phyloP scores from a whole-genome alignment of 2,113 vertebrate species.

The Thalassarche chlororhynchos region DNA sequence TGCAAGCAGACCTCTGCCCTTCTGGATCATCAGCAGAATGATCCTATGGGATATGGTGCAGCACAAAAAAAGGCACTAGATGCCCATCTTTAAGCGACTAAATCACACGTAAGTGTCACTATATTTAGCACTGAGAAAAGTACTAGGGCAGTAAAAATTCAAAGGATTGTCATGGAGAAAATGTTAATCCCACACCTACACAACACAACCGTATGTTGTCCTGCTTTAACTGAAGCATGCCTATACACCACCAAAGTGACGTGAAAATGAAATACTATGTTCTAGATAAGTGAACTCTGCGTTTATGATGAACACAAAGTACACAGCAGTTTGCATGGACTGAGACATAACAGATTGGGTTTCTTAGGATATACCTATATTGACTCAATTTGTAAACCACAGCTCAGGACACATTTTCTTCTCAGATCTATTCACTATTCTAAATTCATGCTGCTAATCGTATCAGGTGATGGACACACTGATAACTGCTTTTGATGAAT shows the following conservation, averaged over 20 bases:
- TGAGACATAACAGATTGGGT: not conserved
- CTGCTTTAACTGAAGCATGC: not conserved
- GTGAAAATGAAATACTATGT: not conserved
- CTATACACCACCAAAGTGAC: not conserved
- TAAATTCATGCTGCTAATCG: not conserved
- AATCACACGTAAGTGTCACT: not conserved
- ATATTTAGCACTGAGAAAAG: not conserved
- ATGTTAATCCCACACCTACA: not conserved
- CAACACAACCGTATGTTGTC: not conserved
- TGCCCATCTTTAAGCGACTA: not conserved
- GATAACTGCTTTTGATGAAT: not conserved
- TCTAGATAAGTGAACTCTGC: not conserved
- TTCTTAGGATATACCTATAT: not conserved
- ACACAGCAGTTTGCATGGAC: not conserved
- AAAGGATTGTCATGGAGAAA: not conserved
- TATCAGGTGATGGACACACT: not conserved
- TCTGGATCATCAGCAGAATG: not conserved
- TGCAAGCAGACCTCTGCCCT: not conserved
- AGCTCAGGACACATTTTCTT: not conserved
- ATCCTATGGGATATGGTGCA: not conserved
- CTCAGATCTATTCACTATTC: not conserved
- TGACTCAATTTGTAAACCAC: not conserved
- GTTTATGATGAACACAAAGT: not conserved
- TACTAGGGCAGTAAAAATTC: not conserved
- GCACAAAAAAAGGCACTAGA: not conserved